Evolutionary conservation across 1,140 invertebrate species (phyloP).

Genomic region (Thaumetopoea pityocampa): DNA sequence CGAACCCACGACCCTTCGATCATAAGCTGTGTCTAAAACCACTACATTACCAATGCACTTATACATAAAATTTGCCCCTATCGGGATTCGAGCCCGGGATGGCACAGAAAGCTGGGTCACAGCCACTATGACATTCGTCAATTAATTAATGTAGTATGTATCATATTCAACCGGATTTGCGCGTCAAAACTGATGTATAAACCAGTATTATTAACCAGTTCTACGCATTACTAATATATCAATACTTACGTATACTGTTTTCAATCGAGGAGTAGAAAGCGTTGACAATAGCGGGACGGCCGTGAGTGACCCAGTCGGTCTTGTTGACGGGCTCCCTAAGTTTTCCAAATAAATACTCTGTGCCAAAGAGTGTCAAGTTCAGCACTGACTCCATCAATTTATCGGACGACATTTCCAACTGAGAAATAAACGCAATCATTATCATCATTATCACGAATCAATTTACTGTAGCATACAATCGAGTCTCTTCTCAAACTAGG

Average conservation of each 20-base stretch:
- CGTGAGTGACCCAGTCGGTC: slow-evolving; percentile 88
- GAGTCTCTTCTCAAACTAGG: too few relatives aligned
- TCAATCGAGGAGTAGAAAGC: slow-evolving; percentile 90
- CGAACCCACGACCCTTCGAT: too few relatives aligned
- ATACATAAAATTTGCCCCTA: not conserved
- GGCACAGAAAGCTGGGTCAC: too few relatives aligned
- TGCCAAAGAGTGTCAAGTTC: slow-evolving; percentile 84
- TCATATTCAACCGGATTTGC: too few relatives aligned
- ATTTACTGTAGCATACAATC: too few relatives aligned
- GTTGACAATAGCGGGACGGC: slow-evolving; percentile 87
- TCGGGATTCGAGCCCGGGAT: too few relatives aligned
- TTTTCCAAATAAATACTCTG: slow-evolving; percentile 85
- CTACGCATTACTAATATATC: slow-evolving; percentile 1
- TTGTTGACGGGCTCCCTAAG: slow-evolving; percentile 88
- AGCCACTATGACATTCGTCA: too few relatives aligned
- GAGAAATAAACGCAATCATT: slow-evolving; percentile 24
- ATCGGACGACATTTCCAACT: slow-evolving; percentile 82
- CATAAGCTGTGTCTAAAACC: too few relatives aligned
- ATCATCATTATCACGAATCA: not conserved
- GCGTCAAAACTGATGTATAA: too few relatives aligned
- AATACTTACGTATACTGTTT: slow-evolving; percentile 87
- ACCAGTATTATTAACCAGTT: too few relatives aligned
- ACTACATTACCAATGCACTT: too few relatives aligned
- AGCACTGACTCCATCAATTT: slow-evolving; percentile 85
- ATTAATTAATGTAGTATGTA: too few relatives aligned